Base-by-base conservation (phyloP, 1,140 invertebrate species). In the Pogonognathellus flavescens region DNA sequence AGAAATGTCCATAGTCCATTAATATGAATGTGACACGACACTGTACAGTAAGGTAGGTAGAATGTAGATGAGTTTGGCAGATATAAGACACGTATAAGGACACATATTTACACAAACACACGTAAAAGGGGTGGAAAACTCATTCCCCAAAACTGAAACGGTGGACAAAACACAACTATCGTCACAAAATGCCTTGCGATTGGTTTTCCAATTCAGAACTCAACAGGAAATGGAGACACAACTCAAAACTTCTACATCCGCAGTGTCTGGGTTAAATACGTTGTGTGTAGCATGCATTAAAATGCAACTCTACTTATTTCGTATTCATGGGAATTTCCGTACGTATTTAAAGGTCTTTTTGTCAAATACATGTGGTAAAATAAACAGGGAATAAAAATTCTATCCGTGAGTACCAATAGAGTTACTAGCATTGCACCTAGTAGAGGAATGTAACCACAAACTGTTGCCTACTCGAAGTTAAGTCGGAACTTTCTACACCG, bases 91-190 rank as follows among this genome's bases (percentile, higher is more conserved):
- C 62, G 20, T 20, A 59, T 6, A 59, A 20, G n/a, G 59, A 16
- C 59, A 60, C 11, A 66, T 14, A 22, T 31, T 9, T 66, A 66
- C 60, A 66, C 70, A 50, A n/a, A 76, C 25, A 16, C 4, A 50
- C 16, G 70, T 66, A 66, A 60, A 60, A 66, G 70, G 70, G 70
- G 41, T 41, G 70, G 70, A 50, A 76, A 76, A 76, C 70, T 76
- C 70, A 76, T 76, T 76, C 70, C 49, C 70, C 70, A 76, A 66
- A 76, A 76, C 70, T n/a, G 31, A 76, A 76, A 50, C 41, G n/a
- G 49, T 76, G 70, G 41, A 49, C 41, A 76, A 76, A 76, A 76
- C 70, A 50, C 70, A 76, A n/a, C 41, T 49, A 76, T 50, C 62
- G 62, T 66, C 70, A n/a, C 70, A 49, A 31, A 76, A 76, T 49